Base-by-base conservation (phyloP, 2,888 invertebrate species). In the Endotricha flammealis region DNA sequence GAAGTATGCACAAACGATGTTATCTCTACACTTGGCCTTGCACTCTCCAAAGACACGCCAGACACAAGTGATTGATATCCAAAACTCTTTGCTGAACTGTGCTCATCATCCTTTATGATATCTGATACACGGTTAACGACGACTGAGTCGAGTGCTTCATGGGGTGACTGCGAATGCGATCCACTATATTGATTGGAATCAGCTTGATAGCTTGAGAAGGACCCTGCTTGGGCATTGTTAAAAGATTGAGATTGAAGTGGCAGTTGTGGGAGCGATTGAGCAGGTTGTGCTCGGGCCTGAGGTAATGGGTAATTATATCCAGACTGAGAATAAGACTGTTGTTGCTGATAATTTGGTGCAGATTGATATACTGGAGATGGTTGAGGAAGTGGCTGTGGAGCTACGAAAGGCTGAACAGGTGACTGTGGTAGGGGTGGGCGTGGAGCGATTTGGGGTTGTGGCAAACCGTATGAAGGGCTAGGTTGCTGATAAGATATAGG, bases 1-100 rank as follows among this genome's bases (percentile, higher is more conserved):
- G 81, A 74, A 20, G 62, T 71, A n/a, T 86, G 82, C 1, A 75
- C 67, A 39, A 85, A 86, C 0, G 86, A 83, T 3, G 77, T 63
- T 32, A 86, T 48, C 53, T 86, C 86, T n/a, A 83, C 54, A 42
- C 86, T 86, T 0, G 85, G 85, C 40, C 63, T 69, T 1, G 74
- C 83, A 36, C 69, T 73, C 44, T 72, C 83, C 4, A 85, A 53
- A 8, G 81, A 70, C 11, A 86, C 77, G 12, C 85, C 83, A 2
- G 85, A 81, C 8, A 86, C 79, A 11, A 82, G 45, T 0, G 85
- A 85, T 13, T 58, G 49, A 39, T 80, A 83, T 17, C 86, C 86
- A 10, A 75, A 66, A 17, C 73, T 64, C 32, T 62, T 74, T 0
- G 85, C 85, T n/a, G 72, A 63, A 4, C 61, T 66, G 36, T 83